phyloP scores from a whole-genome alignment of 2,888 invertebrate genomes.

The Argyresthia goedartella region DNA sequence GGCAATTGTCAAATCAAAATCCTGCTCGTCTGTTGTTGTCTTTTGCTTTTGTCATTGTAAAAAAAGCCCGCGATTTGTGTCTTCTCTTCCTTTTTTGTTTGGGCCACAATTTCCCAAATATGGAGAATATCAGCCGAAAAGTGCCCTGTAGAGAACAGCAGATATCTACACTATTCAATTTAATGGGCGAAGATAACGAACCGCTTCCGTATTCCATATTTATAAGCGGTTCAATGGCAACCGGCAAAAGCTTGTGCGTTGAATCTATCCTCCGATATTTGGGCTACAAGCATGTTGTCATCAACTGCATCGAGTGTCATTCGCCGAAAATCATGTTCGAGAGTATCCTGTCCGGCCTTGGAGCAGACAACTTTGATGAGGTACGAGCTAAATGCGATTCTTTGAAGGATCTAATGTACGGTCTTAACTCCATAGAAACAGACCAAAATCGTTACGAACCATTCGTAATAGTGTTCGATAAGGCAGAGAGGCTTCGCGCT shows the following conservation, averaged over 20 bases:
- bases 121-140: conserved; percentile 60
- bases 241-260: conserved; percentile 84
- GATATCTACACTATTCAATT: conserved; percentile 54
- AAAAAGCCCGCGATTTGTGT: no score
- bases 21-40: no score
- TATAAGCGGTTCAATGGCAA: conserved; percentile 85
- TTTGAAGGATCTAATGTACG: conserved; percentile 74
- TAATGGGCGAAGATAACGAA: conserved; percentile 70
- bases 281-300: conserved; percentile 70
- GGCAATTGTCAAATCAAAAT: not conserved
- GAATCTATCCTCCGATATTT: conserved; percentile 70
- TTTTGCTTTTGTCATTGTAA: no score
- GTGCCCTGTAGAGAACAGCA: conserved; percentile 64
- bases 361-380: conserved; percentile 35
- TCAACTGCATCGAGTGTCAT: conserved; percentile 89
- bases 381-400: conserved; percentile 74
- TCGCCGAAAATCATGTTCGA: conserved; percentile 82
- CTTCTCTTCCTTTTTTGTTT: not conserved
- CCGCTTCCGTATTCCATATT: conserved; percentile 79
- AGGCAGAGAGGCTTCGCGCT: conserved; percentile 82
- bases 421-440: conserved; percentile 43
- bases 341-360: conserved; percentile 75
- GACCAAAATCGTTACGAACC: conserved; percentile 38
- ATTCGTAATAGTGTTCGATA: conserved; percentile 81
- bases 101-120: conserved; percentile 21